Evolutionary conservation across 2,888 invertebrate species (phyloP).

Genomic region (Melanargia galathea): DNA sequence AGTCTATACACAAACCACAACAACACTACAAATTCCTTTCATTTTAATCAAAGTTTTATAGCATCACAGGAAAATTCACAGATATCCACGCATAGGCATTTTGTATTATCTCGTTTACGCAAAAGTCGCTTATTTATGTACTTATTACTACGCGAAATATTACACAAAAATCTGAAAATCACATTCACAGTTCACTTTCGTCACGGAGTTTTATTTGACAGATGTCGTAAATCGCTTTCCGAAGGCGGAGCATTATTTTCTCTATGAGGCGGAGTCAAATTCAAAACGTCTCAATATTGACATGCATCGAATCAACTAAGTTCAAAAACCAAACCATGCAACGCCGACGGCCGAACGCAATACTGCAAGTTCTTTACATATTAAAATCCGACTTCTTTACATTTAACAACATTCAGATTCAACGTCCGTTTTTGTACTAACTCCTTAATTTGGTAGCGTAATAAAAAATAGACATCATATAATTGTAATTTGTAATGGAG

Average conservation of each 20-base stretch:
- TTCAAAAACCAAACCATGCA: slow-evolving; percentile 23
- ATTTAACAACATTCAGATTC: background rate
- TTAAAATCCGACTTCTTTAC: background rate
- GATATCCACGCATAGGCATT: slow-evolving; percentile 53
- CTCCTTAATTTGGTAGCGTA: background rate
- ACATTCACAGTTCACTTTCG: slow-evolving; percentile 39
- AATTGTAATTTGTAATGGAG: background rate
- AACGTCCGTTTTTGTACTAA: background rate
- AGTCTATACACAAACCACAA: slow-evolving; percentile 60
- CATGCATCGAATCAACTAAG: slow-evolving; percentile 63
- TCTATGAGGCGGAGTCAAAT: slow-evolving; percentile 48
- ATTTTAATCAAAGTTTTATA: slow-evolving; percentile 63
- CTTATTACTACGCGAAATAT: slow-evolving; percentile 41
- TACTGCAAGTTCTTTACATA: background rate
- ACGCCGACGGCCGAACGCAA: slow-evolving; percentile 14
- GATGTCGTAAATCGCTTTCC: slow-evolving; percentile 67
- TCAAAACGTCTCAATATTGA: slow-evolving; percentile 58
- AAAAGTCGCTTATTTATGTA: slow-evolving; percentile 53
- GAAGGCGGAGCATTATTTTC: too few species aligned
- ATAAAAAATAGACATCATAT: background rate
- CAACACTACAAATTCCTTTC: slow-evolving; percentile 67
- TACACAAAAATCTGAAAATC: slow-evolving; percentile 48
- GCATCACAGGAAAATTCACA: slow-evolving; percentile 54
- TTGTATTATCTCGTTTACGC: slow-evolving; percentile 51
- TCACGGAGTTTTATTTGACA: slow-evolving; percentile 58